Base-by-base conservation (phyloP, 64 coral and sea anemone species). In the Stylophora pistillata region DNA sequence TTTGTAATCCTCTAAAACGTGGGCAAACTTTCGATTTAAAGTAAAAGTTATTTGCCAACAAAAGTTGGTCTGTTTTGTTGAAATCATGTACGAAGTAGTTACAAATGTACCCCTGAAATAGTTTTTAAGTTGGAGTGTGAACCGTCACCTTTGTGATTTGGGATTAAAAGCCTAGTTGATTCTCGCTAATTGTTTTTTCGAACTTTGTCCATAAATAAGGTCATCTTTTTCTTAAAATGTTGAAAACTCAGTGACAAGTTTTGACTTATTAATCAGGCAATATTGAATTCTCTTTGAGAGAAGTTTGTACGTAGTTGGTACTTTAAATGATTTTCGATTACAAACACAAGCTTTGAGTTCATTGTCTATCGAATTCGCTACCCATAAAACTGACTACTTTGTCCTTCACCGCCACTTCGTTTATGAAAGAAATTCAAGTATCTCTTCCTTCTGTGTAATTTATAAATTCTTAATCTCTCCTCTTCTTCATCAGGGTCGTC, bases 401-500 rank as follows among this genome's bases (percentile, higher is more conserved):
- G 79, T 3, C 18, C 29, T 82, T 84, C 80, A 7, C 80, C 61
- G 30, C 80, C 80, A 14, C 33, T 84, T 34, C 61, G 66, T 27
- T 37, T 84, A 13, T 84, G 80, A 33, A 84, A 70, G n/a, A 84
- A 84, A 47, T 84, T 61, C 62, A 84, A 52, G 80, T 84, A 84
- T 69, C 80, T 52, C 27, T 84, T 84, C 7, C 80, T 70, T 54
- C 80, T 68, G 20, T 84, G 80, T 53, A 84, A 84, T 70, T 84
- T 84, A 63, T 84, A 84, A 70, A 84, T 69, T 25, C 62, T 65
- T 53, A 84, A 84, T 27, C 80, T 70, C 53, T 84, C 80, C n/a
- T 84, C 80, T 70, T 84, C 80, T 63, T 84, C 61, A 1, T 16
- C 61, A 13, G 80, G 80, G 53, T 84, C 80, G 11, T 84, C 62